Base-by-base conservation (phyloP, 1,140 invertebrate species). In the Pectinophora gossypiella region DNA sequence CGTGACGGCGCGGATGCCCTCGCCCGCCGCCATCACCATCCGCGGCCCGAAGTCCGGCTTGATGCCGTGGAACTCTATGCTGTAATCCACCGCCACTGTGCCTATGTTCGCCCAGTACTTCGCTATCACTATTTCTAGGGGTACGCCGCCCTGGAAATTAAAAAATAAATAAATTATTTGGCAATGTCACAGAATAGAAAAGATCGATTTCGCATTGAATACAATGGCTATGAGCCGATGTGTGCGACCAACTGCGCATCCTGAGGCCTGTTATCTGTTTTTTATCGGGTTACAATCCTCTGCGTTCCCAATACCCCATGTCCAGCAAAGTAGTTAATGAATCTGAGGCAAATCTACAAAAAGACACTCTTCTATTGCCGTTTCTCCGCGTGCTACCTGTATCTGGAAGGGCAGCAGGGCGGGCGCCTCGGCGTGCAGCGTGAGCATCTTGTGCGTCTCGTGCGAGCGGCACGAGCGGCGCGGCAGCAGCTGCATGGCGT, bases 61-160 rank as follows among this genome's bases (percentile, higher is more conserved):
- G 22, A 97, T 89, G n/a, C 97, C 96, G 82, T 93, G 92, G 77
- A 98, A 97, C 57, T 92, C 90, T 36, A 98, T 83, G 12, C 81
- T 90, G 76, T 96, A 97, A 70, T 94, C 91, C 7, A 97, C 74
- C 23, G 81, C 86, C 13, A 94, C 90, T 40, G 95, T 93, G 2
- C 95, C 95, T 13, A 95, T 87, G 87, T 94, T 96, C 1, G 96
- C 95, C 97, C 97, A 99, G 90, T 96, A 98, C 87, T 98, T 98
- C 1, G 95, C 95, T 45, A 99, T 89, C 48, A 93, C 96, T 18
- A 99, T 75, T 88, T 99, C 97, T 19, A 98, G 69, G 18, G 96
- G 94, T 36, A 91, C 70, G 54, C 92, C 93, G 58, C 93, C 93
- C 91, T 50, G 27, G 9, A n/a, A 9, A n/a, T 12, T 12, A 2